These are phyloP conservation scores for Cisticola juncidis DNA, from an alignment of 2,113 vertebrate species.

Conservation along the genomic window DNA sequence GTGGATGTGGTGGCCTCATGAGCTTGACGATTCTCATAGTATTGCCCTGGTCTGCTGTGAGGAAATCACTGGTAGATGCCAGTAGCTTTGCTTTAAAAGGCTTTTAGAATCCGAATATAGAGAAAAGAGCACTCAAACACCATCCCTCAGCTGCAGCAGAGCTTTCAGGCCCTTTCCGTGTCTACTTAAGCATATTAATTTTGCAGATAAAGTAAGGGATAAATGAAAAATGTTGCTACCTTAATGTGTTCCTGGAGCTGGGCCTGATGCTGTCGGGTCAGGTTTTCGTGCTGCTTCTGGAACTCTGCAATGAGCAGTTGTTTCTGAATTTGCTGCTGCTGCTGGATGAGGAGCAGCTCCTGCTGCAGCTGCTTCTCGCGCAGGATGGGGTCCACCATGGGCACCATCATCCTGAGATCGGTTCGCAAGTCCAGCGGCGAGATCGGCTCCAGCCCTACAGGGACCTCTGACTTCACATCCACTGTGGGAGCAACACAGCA, in stretches of 20 bases:
- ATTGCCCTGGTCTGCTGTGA: background rate
- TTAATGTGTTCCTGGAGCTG: conserved; percentile 99
- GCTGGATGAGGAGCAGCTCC: conserved; percentile 94
- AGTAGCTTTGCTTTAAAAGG: background rate
- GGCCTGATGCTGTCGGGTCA: conserved; percentile 95
- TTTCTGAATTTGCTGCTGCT: conserved; percentile 98
- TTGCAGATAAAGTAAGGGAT: background rate
- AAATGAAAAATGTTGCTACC: conserved; percentile 80
- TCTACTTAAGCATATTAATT: background rate
- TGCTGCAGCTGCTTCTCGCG: conserved; percentile 95
- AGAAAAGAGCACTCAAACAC: background rate
- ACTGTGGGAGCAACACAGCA: conserved; percentile 67
- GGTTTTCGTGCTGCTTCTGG: conserved; percentile 97
- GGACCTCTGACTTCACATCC: conserved; percentile 89
- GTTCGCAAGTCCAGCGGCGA: conserved; percentile 92
- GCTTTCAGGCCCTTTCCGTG: background rate
- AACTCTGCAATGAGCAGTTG: conserved; percentile 97
- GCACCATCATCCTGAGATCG: conserved; percentile 92
- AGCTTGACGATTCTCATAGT: background rate
- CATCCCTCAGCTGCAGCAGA: background rate
- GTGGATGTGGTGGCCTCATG: background rate
- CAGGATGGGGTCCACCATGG: conserved; percentile 86
- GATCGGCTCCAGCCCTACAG: conserved; percentile 83
- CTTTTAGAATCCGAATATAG: background rate
- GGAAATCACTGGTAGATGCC: background rate